Conservation (phyloP, 2,888 invertebrate species). For the Hetaerina titia region DNA sequence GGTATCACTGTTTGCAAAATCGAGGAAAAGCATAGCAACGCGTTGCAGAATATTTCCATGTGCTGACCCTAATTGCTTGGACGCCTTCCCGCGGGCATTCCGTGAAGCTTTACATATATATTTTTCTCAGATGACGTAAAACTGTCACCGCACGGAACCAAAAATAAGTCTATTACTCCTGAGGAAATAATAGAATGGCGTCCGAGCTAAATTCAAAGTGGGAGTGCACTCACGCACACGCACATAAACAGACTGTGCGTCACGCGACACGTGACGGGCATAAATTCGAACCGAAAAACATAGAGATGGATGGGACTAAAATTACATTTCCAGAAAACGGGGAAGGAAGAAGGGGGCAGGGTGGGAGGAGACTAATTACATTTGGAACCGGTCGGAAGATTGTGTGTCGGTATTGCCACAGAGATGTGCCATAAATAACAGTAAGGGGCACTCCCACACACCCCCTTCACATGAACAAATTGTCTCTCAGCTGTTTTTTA, state of each 20-base stretch:
- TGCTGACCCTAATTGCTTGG: not conserved
- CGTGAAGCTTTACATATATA: too few species aligned
- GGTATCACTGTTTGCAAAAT: not conserved
- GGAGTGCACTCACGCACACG: not conserved
- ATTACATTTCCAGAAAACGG: not conserved
- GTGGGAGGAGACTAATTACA: not conserved
- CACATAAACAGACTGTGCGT: not conserved
- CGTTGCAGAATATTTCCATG: not conserved
- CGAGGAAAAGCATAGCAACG: not conserved
- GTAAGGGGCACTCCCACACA: too few species aligned
- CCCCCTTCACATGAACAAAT: too few species aligned
- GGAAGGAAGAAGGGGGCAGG: too few species aligned
- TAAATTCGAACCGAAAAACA: not conserved
- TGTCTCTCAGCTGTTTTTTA: too few species aligned
- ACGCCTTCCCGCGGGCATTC: not conserved
- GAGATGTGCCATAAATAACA: too few species aligned
- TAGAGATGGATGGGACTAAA: not conserved
- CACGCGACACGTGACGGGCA: constrained; percentile 11
- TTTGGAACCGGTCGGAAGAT: not conserved
- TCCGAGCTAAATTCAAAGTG: not conserved
- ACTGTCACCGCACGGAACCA: constrained; percentile 25
- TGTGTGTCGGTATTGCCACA: too few species aligned
- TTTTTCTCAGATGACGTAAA: not conserved
- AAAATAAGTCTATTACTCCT: constrained; percentile 14
- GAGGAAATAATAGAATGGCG: not conserved